phyloP scores from a whole-genome alignment of 2,888 invertebrate species.

The Itoplectis maculator region DNA sequence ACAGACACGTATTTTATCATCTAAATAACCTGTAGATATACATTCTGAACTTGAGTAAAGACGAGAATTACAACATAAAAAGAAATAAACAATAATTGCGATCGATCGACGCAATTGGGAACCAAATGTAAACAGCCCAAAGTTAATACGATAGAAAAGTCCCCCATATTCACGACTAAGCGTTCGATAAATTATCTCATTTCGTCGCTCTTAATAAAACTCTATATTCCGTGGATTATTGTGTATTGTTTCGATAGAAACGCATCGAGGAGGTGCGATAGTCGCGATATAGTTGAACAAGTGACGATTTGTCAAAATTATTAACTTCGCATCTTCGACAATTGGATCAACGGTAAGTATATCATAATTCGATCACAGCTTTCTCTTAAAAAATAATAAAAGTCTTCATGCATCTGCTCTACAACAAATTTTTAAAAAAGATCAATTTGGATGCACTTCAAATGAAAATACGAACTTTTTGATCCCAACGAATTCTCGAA shows the following conservation, averaged over 20 bases:
- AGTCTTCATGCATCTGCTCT: not conserved
- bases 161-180: constrained; percentile 39
- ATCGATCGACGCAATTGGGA: constrained; percentile 7
- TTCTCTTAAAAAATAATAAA: not conserved
- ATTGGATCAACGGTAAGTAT: not conserved
- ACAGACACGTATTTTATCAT: constrained; percentile 55
- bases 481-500: not conserved
- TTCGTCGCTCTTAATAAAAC: constrained; percentile 56
- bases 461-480: not conserved
- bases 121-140: constrained; percentile 23
- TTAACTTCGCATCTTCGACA: not conserved
- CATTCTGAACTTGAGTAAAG: constrained; percentile 26
- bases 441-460: not conserved
- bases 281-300: not conserved
- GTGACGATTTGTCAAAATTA: not conserved
- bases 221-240: constrained; percentile 54
- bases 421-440: not conserved
- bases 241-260: constrained; percentile 57
- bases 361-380: not conserved
- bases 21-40: constrained; percentile 48
- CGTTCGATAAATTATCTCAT: constrained; percentile 49
- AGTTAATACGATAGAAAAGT: constrained; percentile 37
- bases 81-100: not conserved
- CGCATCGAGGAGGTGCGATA: constrained; percentile 7
- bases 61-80: constrained; percentile 20